Conservation (phyloP, 2,888 invertebrate genomes). For the Sinhomidia bicolor region DNA sequence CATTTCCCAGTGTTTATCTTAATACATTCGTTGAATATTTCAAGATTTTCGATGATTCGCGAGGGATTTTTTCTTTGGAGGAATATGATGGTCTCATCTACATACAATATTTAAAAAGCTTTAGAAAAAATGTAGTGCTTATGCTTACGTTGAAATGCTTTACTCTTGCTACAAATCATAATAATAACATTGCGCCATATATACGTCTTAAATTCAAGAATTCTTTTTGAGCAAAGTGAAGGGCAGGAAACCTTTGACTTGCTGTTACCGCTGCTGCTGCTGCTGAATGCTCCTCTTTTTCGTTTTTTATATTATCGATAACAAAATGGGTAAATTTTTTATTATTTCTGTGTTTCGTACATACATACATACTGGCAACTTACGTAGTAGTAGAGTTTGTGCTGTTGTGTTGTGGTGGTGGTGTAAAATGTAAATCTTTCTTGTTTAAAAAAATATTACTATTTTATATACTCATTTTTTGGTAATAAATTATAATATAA, state of each 20-base stretch:
- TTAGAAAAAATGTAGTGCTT: too few relatives aligned
- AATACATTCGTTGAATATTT: constrained; percentile 42
- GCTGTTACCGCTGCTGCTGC: too few relatives aligned
- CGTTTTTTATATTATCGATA: constrained; percentile 50
- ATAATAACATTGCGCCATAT: background rate
- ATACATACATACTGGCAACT: constrained; percentile 54
- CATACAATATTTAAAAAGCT: constrained; percentile 23
- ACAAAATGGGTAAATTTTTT: constrained; percentile 55
- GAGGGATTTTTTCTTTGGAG: constrained; percentile 39
- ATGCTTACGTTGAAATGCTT: constrained; percentile 37
- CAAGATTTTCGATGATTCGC: constrained; percentile 60
- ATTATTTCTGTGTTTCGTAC: background rate
- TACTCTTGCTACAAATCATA: constrained; percentile 55
- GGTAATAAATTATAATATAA: constrained; percentile 3
- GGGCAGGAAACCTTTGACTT: constrained; percentile 9
- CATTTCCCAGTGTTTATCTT: constrained; percentile 33
- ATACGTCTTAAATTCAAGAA: too few relatives aligned
- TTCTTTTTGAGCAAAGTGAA: background rate
- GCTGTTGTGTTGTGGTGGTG: background rate
- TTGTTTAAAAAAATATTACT: constrained; percentile 20
- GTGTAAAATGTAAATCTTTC: constrained; percentile 54
- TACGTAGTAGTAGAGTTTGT: constrained; percentile 10
- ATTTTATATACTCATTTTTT: constrained; percentile 6
- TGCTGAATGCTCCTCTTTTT: too few relatives aligned
- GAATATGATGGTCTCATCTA: constrained; percentile 2